Conservation (phyloP, 2,797 vertebrate genomes). For the Botia kubotai region DNA sequence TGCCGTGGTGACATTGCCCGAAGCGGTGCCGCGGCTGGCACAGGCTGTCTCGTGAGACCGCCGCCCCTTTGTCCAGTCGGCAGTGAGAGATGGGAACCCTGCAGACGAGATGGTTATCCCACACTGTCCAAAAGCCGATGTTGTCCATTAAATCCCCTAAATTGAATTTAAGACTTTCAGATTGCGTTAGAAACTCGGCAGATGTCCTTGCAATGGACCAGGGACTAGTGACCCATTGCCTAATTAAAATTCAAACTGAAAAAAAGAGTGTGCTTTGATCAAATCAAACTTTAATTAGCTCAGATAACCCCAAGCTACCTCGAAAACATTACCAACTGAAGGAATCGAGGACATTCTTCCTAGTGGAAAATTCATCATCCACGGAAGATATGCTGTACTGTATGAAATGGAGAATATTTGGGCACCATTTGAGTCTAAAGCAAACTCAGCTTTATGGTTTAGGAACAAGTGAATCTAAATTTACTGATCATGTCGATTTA, state of each 20-base stretch:
- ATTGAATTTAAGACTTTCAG: constrained; percentile 66
- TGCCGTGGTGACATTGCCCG: constrained; percentile 56
- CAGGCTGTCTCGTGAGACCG: constrained; percentile 43
- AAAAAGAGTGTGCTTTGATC: constrained; percentile 61
- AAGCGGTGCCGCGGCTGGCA: constrained; percentile 28
- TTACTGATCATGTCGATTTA: constrained; percentile 29
- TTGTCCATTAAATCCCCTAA: constrained; percentile 66
- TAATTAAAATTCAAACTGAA: constrained; percentile 63
- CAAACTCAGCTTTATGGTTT: neutral
- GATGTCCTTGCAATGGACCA: constrained; percentile 66
- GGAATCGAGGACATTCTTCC: constrained; percentile 51
- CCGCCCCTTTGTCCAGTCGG: constrained; percentile 46
- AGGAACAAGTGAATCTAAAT: constrained; percentile 14
- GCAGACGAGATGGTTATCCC: constrained; percentile 56
- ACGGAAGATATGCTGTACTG: constrained; percentile 13
- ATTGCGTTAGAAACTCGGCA: constrained; percentile 59
- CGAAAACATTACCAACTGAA: constrained; percentile 54
- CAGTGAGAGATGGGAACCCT: constrained; percentile 43
- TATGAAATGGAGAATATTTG: neutral
- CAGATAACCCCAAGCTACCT: constrained; percentile 61
- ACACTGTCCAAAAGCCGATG: constrained; percentile 60
- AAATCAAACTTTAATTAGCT: constrained; percentile 67
- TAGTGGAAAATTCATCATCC: constrained; percentile 50
- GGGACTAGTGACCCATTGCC: constrained; percentile 61
- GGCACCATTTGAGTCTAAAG: constrained; percentile 5